Base-by-base conservation (phyloP, 2,797 vertebrate species). In the Chelidonichthys spinosus region DNA sequence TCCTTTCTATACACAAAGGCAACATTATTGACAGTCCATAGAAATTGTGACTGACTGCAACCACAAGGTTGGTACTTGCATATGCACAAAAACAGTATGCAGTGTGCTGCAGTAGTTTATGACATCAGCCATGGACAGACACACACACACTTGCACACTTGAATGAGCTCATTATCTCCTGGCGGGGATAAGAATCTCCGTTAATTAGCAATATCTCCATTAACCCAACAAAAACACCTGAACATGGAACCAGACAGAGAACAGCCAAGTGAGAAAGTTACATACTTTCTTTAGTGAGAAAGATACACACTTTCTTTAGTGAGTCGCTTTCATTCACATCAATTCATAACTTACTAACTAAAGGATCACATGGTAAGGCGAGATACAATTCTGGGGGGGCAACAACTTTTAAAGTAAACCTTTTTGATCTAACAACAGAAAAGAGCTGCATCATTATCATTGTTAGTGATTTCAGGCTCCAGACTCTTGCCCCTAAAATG, bases 371-470 rank as follows among this genome's bases (percentile, higher is more conserved):
- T 58, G 40, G 3, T 39, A 39, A 11, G 15, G 18, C 15, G 6
- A 9, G 63, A 72, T 58, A 15, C 11, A 36, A 35, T 43, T 46
- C 2, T 66, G 1, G 44, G 25, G 33, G 5, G 63, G 46, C 7
- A 15, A 3, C 40, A 13, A 43, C 25, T 76, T 43, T 40, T 63
- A 61, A 65, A 60, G 25, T 40, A 47, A 75, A 63, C 3, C 33
- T 2, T 76, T 76, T 58, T 65, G 6, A 55, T 60, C 14, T 69
- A 25, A 11, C 44, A 67, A 55, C 15, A 54, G 18, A 67, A 42
- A 49, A 53, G 14, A 3, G 37, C 7, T 7, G 39, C 65, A 65
- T 74, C 54, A 76, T 75, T 63, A 78, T 76, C 47, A 68, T 43
- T 68, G 25, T 13, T 42, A 35, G 37, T 78, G 58, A 72, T 69